Evolutionary conservation across 2,797 vertebrate genomes (phyloP).

Genomic region (Uromys caudimaculatus): DNA sequence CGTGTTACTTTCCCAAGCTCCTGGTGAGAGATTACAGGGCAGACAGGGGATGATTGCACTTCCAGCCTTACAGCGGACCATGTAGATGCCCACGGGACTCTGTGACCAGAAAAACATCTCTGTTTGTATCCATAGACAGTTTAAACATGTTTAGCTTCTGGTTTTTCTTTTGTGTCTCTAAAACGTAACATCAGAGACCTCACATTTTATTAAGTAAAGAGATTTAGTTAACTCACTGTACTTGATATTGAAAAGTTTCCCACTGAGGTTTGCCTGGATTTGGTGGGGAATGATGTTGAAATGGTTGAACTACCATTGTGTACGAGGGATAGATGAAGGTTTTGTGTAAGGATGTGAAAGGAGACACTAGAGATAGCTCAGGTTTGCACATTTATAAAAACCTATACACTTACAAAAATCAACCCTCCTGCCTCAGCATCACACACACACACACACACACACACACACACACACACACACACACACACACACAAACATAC

Average conservation of each 20-base stretch:
- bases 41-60: background rate
- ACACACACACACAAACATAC: too few species aligned
- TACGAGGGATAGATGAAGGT: background rate
- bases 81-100: background rate
- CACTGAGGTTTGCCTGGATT: too few species aligned
- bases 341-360: background rate
- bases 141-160: background rate
- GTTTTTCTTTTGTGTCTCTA: background rate
- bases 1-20: background rate
- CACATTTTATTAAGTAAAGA: background rate
- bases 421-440: too few species aligned
- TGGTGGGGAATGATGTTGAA: accelerated
- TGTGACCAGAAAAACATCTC: background rate
- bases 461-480: too few species aligned
- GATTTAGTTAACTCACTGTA: background rate
- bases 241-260: background rate
- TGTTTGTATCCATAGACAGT: background rate
- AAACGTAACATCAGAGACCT: background rate
- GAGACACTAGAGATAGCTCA: background rate
- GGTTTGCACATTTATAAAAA: background rate
- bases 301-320: background rate
- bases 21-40: background rate
- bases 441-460: too few species aligned
- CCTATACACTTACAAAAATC: background rate
- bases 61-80: background rate